Evolutionary conservation across 2,888 invertebrate species (phyloP), one percentile per base, ranked within the genome.

Genomic region (Parelbella ahira): DNA sequence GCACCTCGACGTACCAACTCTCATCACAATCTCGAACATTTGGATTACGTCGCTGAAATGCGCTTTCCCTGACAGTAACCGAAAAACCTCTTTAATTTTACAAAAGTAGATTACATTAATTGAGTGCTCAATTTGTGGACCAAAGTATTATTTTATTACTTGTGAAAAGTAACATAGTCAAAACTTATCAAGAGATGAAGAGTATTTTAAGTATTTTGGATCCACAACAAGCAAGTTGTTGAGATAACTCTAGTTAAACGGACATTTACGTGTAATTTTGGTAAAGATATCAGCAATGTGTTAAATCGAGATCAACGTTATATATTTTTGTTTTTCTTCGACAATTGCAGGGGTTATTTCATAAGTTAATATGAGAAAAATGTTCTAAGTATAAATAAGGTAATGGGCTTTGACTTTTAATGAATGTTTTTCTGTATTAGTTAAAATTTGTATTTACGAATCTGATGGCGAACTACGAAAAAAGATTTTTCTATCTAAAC

Each of bases 1-100:
- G 75, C 88, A 24, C 86, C 88, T n/a, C 68, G 83, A 36, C 86
- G 90, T 48, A 90, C 91, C 19, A 89, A 87, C 64, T 91, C 91
- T 0, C 91, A 92, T 47, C 91, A 92, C 50, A 91, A 91, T 60
- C 80, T 92, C 29, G 89, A 91, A 54, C 89, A 90, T 67, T 89
- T 89, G 65, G 87, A 90, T 58, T 91, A 90, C 64, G 84, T 91
- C 10, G 89, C 90, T 46, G 91, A 91, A 72, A 89, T 90, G 78
- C 88, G 91, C 56, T 91, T 91, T 80, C 91, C 91, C 61, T 89
- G 87, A 89, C 84, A 72, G 57, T 69, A 57, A 68, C 56, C 51
- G 37, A 52, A 47, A 52, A 51, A 65, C 63, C 56, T 68, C 62
- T 59, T 53, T 58, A 33, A 56, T 61, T 57, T 50, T 60, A 61